Conservation (phyloP, 2,113 vertebrate species). For the Promerops cafer region DNA sequence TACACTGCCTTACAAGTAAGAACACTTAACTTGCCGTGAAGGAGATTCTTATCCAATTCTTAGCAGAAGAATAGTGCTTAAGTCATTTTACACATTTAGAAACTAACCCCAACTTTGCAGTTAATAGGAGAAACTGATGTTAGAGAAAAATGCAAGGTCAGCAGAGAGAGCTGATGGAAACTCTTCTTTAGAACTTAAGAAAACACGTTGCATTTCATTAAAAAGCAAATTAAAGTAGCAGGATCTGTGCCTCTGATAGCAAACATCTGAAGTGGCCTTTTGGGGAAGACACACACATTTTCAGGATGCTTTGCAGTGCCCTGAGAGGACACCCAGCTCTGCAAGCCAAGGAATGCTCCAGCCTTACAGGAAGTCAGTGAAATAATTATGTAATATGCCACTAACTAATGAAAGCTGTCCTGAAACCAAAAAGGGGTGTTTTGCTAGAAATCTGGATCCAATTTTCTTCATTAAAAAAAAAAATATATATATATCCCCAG, state of each 20-base stretch:
- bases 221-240: neutral
- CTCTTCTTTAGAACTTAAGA: neutral
- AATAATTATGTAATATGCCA: conserved; percentile 50
- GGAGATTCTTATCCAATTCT: neutral
- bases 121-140: conserved; percentile 19
- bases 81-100: neutral
- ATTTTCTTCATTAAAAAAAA: conserved; percentile 51
- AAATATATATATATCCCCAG: neutral
- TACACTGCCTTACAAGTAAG: neutral
- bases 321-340: neutral
- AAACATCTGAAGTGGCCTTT: neutral
- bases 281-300: neutral
- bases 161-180: conserved; percentile 4
- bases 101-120: conserved; percentile 1
- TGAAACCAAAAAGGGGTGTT: conserved; percentile 7
- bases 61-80: neutral
- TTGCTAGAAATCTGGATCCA: conserved; percentile 51
- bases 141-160: neutral
- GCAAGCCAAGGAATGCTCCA: neutral
- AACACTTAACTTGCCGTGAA: neutral
- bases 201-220: neutral
- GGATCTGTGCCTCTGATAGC: neutral
- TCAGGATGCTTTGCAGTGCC: neutral
- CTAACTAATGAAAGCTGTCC: conserved; percentile 49
- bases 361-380: conserved; percentile 21